Evolutionary conservation across 2,797 vertebrate species (phyloP), one percentile per base, ranked within the genome.

Genomic region (Pteropus rufus): DNA sequence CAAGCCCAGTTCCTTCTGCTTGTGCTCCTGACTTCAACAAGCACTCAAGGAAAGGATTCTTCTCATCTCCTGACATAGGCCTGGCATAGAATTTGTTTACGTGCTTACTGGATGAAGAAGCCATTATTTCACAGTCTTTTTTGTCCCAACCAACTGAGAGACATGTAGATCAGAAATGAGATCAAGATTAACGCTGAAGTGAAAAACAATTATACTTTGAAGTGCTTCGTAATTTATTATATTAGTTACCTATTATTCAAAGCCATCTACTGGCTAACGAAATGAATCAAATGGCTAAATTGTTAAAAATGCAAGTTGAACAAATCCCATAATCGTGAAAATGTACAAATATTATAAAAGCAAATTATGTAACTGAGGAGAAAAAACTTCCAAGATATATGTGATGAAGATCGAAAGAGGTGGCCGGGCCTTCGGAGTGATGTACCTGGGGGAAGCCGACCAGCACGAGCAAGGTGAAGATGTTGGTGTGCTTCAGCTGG

Each of bases 401-500:
- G 7, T 2, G 52, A 7, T 11, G 26, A 67, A 77, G 75, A 75
- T 0, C 1, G n/a, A 73, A 46, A 67, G 58, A 52, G 2, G 58
- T 14, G 44, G 24, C 29, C 49, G 52, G 46, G 79, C 82, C 56
- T 44, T 64, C 49, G 10, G 23, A 49, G 23, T 10, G 44, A 36
- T 86, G 73, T 98, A 99, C 99, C 99, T 99, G 99, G 29, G 99
- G 99, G 97, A 99, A 99, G 94, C 99, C 99, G 85, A 99, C 99
- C 44, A 99, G 98, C 93, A 99, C 99, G 91, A 99, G 97, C 86
- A 99, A 97, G 18, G 99, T 99, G 98, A 99, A 99, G 98, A 99
- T 99, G 98, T 99, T 99, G 98, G 99, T 99, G 98, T 99, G 99
- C 95, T 99, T 99, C 23, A 99, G 98, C 79, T 99, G 99, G 94